Base-by-base conservation (phyloP, 2,113 vertebrate species). In the Cavia porcellus region DNA sequence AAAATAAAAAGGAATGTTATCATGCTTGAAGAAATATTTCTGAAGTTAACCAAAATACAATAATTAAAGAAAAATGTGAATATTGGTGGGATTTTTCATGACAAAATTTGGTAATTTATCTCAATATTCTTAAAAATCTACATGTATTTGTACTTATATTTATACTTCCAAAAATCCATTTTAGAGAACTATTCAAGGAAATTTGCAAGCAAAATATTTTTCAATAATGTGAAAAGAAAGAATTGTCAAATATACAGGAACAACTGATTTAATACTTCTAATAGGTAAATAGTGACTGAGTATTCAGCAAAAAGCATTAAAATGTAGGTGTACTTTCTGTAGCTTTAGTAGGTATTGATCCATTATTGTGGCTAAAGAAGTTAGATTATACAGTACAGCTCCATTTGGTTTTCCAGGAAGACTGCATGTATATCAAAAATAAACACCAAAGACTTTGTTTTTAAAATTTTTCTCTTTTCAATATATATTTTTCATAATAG, bases 1-100 rank as follows among this genome's bases (percentile, higher is more conserved):
- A 94, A 50, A 95, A 85, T 61, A n/a, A 77, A 45, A 85, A 95
- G 25, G n/a, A 47, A 80, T 7, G 68, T 83, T 79, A 86, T 64
- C 14, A 0, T 90, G 13, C 24, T 5, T 25, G 92, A 79, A 32
- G 17, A 62, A 64, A 52, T 19, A 85, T 47, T 57, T 2, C 3
- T 75, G 3, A 30, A 64, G 25, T 68, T 79, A 13, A 6, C 24
- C 55, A 35, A 93, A 35, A 5, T 62, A 38, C 6, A 75, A 81
- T 50, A 93, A 7, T 45, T 32, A 50, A 79, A 3, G 4, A 64
- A 38, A 12, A 8, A 1, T 94, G 19, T 92, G 10, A 86, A 55
- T 70, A 38, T 25, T 66, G 30, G 12, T 64, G 55, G 55, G 59
- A 68, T 83, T 20, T 17, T 89, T 84, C 14, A 62, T 32, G 50